phyloP scores from a whole-genome alignment of 1,140 invertebrate genomes.

The Lepeophtheirus salmonis region DNA sequence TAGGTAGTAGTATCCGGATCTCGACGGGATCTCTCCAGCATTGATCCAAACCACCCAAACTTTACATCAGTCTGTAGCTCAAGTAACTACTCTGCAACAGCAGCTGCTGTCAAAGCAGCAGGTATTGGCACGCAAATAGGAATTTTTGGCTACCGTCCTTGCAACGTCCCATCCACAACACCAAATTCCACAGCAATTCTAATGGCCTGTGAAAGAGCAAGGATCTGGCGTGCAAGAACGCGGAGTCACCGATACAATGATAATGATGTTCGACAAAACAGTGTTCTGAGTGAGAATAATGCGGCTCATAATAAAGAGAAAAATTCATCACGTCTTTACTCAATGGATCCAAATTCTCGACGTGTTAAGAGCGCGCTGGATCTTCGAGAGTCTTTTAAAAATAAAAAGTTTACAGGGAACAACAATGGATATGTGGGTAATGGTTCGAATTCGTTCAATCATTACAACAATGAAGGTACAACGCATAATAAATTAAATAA shows the following conservation, averaged over 20 bases:
- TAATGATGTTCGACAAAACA: background rate
- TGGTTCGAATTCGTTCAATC: too few species aligned
- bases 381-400: background rate
- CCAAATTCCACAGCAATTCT: background rate
- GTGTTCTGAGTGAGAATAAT: background rate
- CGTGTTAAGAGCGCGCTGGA: background rate
- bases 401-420: too few species aligned
- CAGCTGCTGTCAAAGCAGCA: background rate
- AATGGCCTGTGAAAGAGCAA: background rate
- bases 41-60: background rate
- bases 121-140: background rate
- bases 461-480: too few species aligned
- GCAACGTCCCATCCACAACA: background rate
- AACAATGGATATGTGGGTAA: too few species aligned
- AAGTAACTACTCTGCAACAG: background rate
- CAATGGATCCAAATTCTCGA: background rate
- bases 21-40: background rate
- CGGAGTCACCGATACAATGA: background rate
- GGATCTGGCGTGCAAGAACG: background rate
- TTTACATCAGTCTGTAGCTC: background rate
- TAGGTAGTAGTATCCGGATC: background rate
- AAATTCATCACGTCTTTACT: too few species aligned
- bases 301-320: background rate
- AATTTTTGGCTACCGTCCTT: background rate
- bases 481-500: too few species aligned